Conservation (phyloP, 1,140 invertebrate genomes). For the Chironomus striatipennis region DNA sequence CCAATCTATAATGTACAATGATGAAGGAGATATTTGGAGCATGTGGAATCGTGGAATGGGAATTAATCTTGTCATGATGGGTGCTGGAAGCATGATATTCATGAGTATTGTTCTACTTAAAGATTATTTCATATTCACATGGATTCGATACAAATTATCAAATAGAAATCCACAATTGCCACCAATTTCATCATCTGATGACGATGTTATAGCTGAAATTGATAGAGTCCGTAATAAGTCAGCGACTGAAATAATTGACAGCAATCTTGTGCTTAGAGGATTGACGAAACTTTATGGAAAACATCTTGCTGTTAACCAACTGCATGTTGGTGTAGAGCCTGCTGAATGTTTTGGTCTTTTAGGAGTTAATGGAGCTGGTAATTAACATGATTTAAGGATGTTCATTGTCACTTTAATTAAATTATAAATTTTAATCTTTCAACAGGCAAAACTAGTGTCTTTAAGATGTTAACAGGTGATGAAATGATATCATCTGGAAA, state of each 20-base stretch:
- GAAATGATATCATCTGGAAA: slow-evolving; percentile 46
- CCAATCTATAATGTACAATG: too few species aligned
- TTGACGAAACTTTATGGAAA: slow-evolving; percentile 56
- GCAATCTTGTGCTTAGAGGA: slow-evolving; percentile 42
- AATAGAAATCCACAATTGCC: neutral
- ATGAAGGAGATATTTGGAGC: neutral
- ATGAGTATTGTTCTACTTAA: neutral
- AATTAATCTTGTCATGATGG: neutral
- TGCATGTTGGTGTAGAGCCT: slow-evolving; percentile 52
- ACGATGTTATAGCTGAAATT: neutral
- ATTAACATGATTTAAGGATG: too few species aligned
- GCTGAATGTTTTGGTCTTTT: slow-evolving; percentile 83
- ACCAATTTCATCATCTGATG: neutral
- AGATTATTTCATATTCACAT: neutral
- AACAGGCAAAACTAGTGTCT: slow-evolving; percentile 75
- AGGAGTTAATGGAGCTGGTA: slow-evolving; percentile 68
- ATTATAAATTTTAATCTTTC: too few species aligned
- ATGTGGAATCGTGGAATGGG: neutral
- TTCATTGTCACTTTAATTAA: too few species aligned
- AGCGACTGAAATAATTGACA: slow-evolving; percentile 20
- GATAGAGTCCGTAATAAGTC: neutral
- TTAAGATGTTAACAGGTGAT: slow-evolving; percentile 85
- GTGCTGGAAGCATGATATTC: neutral
- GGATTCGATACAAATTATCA: neutral
- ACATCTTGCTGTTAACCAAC: slow-evolving; percentile 56